phyloP scores from a whole-genome alignment of 2,888 invertebrate genomes.

The Lucinisca nassula region DNA sequence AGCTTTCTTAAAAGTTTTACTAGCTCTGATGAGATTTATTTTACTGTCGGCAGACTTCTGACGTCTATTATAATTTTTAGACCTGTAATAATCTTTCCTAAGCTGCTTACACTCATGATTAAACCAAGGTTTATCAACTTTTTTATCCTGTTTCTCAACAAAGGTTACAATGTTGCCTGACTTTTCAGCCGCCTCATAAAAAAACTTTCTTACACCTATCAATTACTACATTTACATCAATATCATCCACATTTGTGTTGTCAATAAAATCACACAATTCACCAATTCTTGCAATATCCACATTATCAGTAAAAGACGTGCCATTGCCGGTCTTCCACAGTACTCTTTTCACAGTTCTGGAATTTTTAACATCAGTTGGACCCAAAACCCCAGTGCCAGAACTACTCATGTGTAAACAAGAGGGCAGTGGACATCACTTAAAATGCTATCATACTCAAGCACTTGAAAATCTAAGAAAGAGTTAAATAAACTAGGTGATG shows the following conservation, averaged over 20 bases:
- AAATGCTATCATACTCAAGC: too few relatives aligned
- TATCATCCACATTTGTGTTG: neutral
- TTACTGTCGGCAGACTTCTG: neutral
- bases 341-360: too few relatives aligned
- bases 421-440: too few relatives aligned
- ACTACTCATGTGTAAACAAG: too few relatives aligned
- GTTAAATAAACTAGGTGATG: too few relatives aligned
- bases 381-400: too few relatives aligned
- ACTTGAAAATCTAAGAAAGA: too few relatives aligned
- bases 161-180: neutral
- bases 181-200: neutral
- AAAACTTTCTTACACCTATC: neutral
- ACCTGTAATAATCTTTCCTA: neutral
- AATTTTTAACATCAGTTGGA: too few relatives aligned
- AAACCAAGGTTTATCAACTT: neutral
- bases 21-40: neutral
- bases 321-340: neutral
- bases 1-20: neutral
- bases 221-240: neutral
- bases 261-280: neutral
- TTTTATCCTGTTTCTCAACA: neutral
- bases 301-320: neutral
- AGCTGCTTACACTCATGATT: neutral
- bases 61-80: neutral
- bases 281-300: neutral